These are phyloP conservation scores for Lottia gigantea DNA, from an alignment of 2,888 invertebrate genomes.

Conservation along the genomic window DNA sequence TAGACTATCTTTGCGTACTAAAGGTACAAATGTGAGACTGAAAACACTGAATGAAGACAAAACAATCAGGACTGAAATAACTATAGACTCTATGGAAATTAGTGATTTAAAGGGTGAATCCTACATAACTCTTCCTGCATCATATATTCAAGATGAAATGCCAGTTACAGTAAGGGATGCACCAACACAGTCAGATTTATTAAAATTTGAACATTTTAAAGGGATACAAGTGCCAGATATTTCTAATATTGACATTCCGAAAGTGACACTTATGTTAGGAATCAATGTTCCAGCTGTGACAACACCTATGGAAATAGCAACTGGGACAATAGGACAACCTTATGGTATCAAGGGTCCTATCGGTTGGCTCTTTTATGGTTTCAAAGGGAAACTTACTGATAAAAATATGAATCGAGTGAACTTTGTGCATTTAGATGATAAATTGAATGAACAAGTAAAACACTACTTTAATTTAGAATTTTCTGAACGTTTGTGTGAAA, in stretches of 20 bases:
- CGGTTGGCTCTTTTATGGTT: conserved; percentile 28
- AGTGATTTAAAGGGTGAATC: background rate
- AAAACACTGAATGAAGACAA: conserved; percentile 1
- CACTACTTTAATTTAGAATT: conserved; percentile 66
- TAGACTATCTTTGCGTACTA: background rate
- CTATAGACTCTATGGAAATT: background rate
- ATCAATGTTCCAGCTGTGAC: conserved; percentile 14
- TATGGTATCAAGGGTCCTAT: conserved; percentile 23
- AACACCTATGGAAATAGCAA: conserved; percentile 9
- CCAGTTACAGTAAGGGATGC: background rate
- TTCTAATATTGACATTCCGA: background rate
- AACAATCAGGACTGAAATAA: background rate
- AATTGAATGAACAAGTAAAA: conserved; percentile 86
- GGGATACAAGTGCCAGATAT: background rate
- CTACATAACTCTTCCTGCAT: background rate
- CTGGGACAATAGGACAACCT: conserved; percentile 15
- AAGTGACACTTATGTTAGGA: conserved; percentile 9
- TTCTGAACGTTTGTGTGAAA: conserved; percentile 74
- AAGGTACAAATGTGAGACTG: background rate
- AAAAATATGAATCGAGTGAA: background rate
- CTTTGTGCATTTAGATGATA: conserved; percentile 71
- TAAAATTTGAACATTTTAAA: conserved; percentile 11
- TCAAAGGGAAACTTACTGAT: background rate
- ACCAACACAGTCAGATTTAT: background rate
- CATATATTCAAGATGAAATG: background rate